A percentile compares a stretch with the other conserved stretches of the same genome.
Conservation (phyloP, 1,140 invertebrate species). For the Aphelenchoides avenae region DNA sequence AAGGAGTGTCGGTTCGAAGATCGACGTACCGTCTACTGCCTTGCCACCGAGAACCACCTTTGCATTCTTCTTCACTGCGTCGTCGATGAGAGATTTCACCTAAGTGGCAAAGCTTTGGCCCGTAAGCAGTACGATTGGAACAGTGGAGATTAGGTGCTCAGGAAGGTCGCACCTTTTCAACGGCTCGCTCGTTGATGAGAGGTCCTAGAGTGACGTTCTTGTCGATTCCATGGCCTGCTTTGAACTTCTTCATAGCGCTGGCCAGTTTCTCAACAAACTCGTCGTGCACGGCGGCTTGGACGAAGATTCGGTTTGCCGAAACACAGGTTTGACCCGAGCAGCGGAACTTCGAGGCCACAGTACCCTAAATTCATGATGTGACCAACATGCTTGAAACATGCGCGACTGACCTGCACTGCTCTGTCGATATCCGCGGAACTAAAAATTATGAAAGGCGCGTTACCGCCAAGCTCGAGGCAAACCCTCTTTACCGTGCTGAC, state of each 20-base stretch:
- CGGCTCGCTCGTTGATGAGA: slow-evolving; percentile 80
- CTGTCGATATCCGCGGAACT: slow-evolving; percentile 81
- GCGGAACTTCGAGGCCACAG: slow-evolving; percentile 86
- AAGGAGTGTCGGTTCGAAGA: slow-evolving; percentile 86
- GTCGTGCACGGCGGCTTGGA: slow-evolving; percentile 79
- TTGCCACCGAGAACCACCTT: slow-evolving; percentile 75
- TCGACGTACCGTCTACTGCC: slow-evolving; percentile 69
- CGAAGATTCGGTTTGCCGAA: slow-evolving; percentile 84
- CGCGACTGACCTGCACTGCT: slow-evolving; percentile 66
- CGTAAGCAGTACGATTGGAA: neutral
- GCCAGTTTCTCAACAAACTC: slow-evolving; percentile 74
- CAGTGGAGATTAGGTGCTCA: neutral
- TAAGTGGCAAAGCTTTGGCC: slow-evolving; percentile 39
- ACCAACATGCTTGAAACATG: neutral
- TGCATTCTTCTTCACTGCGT: slow-evolving; percentile 80
- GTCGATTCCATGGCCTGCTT: slow-evolving; percentile 75
- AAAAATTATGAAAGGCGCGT: slow-evolving; percentile 97
- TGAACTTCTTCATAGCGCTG: slow-evolving; percentile 67
- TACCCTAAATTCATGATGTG: slow-evolving; percentile 64
- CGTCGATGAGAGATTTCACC: slow-evolving; percentile 73
- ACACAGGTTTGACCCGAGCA: slow-evolving; percentile 94
- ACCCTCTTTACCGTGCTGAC: slow-evolving; percentile 81
- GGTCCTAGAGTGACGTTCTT: slow-evolving; percentile 76
- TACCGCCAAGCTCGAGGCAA: slow-evolving; percentile 88
- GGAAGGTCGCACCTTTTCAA: slow-evolving; percentile 68